A percentile compares a stretch with the other conserved stretches of the same genome.
phyloP scores from a whole-genome alignment of 2,113 vertebrate species.

The Cinclus cinclus region DNA sequence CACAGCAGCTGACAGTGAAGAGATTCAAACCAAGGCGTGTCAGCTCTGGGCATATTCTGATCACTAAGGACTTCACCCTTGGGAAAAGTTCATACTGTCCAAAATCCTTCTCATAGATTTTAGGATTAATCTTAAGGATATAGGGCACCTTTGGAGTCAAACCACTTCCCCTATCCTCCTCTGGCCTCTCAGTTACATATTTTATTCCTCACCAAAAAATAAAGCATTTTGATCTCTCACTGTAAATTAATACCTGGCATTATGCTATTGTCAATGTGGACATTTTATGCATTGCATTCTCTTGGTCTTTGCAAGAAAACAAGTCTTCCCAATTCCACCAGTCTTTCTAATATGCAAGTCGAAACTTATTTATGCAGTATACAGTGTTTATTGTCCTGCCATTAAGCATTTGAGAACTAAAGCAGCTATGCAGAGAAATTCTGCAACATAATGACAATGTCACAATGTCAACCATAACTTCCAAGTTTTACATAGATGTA shows the following conservation, averaged over 20 bases:
- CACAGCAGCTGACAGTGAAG: not conserved
- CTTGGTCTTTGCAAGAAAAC: not conserved
- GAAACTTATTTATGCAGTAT: not conserved
- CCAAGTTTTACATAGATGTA: not conserved
- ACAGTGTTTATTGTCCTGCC: not conserved
- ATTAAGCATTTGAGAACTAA: not conserved
- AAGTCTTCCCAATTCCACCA: not conserved
- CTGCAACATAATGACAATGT: not conserved
- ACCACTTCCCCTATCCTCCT: not conserved
- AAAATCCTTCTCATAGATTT: not conserved
- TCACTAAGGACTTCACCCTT: not conserved
- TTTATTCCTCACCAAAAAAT: not conserved
- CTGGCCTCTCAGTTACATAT: not conserved
- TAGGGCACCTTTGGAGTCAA: not conserved
- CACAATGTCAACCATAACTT: not conserved
- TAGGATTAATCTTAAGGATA: not conserved
- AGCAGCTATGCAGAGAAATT: not conserved
- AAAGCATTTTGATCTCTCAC: not conserved
- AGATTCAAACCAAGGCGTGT: not conserved
- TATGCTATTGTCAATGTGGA: not conserved
- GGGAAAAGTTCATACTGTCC: not conserved
- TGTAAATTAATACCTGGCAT: not conserved
- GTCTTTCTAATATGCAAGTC: not conserved
- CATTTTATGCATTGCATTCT: not conserved
- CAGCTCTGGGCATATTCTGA: not conserved